phyloP scores from a whole-genome alignment of 1,140 invertebrate species.

The Trichoplusia ni region DNA sequence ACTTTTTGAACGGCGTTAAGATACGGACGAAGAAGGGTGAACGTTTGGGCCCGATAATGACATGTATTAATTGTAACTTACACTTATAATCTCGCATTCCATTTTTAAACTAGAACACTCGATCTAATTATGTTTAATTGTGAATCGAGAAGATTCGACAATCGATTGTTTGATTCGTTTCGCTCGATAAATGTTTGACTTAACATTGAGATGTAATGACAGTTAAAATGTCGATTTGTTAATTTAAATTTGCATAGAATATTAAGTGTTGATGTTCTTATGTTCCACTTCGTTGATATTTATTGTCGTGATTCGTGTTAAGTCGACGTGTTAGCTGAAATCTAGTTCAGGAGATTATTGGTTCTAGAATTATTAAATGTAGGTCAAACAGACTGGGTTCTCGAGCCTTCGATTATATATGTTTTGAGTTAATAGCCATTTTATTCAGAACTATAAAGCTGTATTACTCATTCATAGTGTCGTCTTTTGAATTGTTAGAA shows the following conservation, averaged over 20 bases:
- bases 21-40: conserved; percentile 63
- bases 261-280: neutral
- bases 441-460: too few species aligned
- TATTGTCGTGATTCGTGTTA: neutral
- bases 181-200: neutral
- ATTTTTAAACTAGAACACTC: conserved; percentile 14
- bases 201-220: conserved; percentile 17
- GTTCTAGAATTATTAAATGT: too few species aligned
- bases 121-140: neutral
- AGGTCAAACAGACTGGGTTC: too few species aligned
- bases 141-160: neutral
- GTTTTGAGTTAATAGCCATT: too few species aligned
- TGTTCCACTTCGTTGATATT: neutral
- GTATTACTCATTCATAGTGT: too few species aligned
- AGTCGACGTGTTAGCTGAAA: neutral
- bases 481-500: too few species aligned
- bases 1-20: conserved; percentile 44
- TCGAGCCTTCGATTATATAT: too few species aligned
- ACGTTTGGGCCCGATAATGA: conserved; percentile 52
- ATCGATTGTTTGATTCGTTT: conserved; percentile 9
- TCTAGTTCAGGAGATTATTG: too few species aligned
- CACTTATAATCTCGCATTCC: conserved; percentile 26
- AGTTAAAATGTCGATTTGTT: too few species aligned
- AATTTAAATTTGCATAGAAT: neutral
- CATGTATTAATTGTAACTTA: conserved; percentile 31